Conservation (phyloP, 1,140 invertebrate genomes). For the Hyphantria cunea region DNA sequence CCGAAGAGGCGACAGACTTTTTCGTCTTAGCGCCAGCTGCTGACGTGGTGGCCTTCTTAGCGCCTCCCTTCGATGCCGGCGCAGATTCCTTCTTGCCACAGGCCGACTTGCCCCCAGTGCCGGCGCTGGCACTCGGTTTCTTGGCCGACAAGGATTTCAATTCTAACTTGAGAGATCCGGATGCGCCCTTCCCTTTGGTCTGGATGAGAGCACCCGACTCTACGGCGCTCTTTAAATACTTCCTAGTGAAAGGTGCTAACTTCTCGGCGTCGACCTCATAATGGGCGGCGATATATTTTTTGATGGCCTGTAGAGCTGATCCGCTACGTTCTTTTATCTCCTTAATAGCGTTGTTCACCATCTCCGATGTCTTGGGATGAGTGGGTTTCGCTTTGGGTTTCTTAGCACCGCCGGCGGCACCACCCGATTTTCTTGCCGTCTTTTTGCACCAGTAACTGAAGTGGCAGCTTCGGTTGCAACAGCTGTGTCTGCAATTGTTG, state of each 20-base stretch:
- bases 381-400: constrained; percentile 70
- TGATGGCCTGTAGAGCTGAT: constrained; percentile 84
- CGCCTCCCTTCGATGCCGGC: constrained; percentile 6
- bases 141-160: constrained; percentile 46
- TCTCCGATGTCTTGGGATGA: constrained; percentile 81
- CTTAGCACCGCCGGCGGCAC: constrained; percentile 59
- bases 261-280: constrained; percentile 84
- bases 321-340: constrained; percentile 84
- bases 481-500: constrained; percentile 43
- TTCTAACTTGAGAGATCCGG: constrained; percentile 83
- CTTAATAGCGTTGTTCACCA: constrained; percentile 84
- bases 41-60: constrained; percentile 35
- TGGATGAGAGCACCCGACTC: constrained; percentile 81
- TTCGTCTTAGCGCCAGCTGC: constrained; percentile 32
- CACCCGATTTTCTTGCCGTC: constrained; percentile 14
- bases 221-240: constrained; percentile 83
- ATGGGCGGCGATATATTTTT: constrained; percentile 84
- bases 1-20: constrained; percentile 19
- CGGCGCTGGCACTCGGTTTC: constrained; percentile 30
- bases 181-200: constrained; percentile 84
- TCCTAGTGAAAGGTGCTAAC: constrained; percentile 84
- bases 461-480: constrained; percentile 41
- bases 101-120: constrained; percentile 18
- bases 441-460: constrained; percentile 38
- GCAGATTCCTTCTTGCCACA: constrained; percentile 18